Base-by-base conservation (phyloP, 2,888 invertebrate genomes). In the Aproaerema taeniolella region DNA sequence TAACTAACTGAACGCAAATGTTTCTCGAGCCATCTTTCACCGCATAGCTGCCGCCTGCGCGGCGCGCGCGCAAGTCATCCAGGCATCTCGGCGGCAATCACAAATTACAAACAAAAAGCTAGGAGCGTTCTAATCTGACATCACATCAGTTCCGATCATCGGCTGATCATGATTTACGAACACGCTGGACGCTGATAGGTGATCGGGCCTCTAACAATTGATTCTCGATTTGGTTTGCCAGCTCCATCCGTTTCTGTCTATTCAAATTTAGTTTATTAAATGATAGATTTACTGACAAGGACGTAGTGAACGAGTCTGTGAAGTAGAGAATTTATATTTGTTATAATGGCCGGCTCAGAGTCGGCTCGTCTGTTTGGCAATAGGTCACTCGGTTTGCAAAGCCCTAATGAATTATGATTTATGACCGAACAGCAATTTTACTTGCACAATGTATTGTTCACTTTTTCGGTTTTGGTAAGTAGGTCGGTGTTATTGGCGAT, bases 81-180 rank as follows among this genome's bases (percentile, higher is more conserved):
- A 71, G 67, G 74, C 71, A 76, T 77, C 72, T 69, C 67, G 71
- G 66, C 78, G 75, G 78, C 75, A 64, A 64, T 66, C 73, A 72
- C 78, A 77, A 76, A 79, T 78, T 75, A 76, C 80, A 79, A 79
- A 77, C 77, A 80, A 76, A 78, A 79, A 70, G 75, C 68, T 76
- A 76, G 81, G 67, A 75, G 79, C 77, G 68, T 55, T 58, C 70
- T 78, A 76, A 83, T 85, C 85, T 82, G 81, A 82, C 82, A 60
- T 76, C 73, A 70, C 70, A 82, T 82, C 82, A 66, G 60, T 70
- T 61, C 63, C 72, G 75, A 81, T 82, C 81, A 78, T 73, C 79
- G 74, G 58, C 68, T 77, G 80, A 79, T 79, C 83, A 82, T 85
- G 85, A 83, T 82, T 82, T 80, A 83, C 80, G 78, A 67, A 80